A percentile compares a stretch with the other conserved stretches of the same genome.
phyloP scores from a whole-genome alignment of 2,888 invertebrate species.

The Ennomos fuscantarius region DNA sequence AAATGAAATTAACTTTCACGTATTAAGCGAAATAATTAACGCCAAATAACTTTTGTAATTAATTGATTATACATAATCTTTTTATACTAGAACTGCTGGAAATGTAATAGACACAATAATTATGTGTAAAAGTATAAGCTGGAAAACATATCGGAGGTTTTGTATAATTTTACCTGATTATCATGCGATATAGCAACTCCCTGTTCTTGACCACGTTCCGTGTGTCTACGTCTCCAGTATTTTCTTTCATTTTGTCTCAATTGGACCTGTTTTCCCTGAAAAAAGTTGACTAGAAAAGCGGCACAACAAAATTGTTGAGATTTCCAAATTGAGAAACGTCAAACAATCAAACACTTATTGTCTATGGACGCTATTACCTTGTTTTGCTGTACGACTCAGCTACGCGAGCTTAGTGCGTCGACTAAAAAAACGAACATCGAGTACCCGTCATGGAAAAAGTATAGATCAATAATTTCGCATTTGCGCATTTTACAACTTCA shows the following conservation, averaged over 20 bases:
- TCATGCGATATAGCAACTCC: constrained; percentile 94
- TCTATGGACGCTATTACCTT: background rate
- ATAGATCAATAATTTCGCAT: constrained; percentile 19
- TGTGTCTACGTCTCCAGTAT: constrained; percentile 83
- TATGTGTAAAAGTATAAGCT: too few species aligned
- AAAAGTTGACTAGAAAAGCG: constrained; percentile 3
- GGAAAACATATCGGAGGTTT: constrained; percentile 1
- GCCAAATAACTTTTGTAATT: too few species aligned
- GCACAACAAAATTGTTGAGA: constrained; percentile 10
- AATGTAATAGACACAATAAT: too few species aligned
- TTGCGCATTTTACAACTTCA: constrained; percentile 10
- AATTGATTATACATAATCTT: too few species aligned
- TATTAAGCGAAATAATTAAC: too few species aligned
- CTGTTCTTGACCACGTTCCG: constrained; percentile 94
- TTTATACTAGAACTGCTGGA: too few species aligned
- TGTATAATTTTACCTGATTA: constrained; percentile 89
- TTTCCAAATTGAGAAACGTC: too few species aligned
- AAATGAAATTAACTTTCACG: background rate
- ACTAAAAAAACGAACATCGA: constrained; percentile 3
- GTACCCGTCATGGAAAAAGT: too few species aligned
- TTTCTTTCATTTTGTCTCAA: constrained; percentile 67
- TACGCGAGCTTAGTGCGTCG: constrained; percentile 15
- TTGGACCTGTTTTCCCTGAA: background rate
- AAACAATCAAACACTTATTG: too few species aligned
- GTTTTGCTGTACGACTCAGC: constrained; percentile 1